Evolutionary conservation across 2,113 vertebrate genomes (phyloP).

Genomic region (Brachypteracias leptosomus): DNA sequence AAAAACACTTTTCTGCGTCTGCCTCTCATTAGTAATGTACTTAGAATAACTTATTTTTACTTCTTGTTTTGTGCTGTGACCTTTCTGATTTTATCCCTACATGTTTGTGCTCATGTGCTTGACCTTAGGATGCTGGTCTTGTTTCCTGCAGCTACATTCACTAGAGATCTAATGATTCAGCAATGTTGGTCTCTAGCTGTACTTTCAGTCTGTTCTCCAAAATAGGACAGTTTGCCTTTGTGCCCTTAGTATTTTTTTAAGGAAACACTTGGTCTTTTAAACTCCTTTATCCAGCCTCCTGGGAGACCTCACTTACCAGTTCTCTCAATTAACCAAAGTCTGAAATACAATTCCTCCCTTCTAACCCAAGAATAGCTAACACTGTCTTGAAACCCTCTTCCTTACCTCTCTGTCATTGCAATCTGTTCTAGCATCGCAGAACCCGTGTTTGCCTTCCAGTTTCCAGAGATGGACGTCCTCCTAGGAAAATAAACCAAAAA

Average conservation of each 20-base stretch:
- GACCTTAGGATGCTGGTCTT: not conserved
- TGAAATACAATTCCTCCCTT: constrained; percentile 14
- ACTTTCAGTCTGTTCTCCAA: constrained; percentile 47
- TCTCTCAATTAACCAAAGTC: not conserved
- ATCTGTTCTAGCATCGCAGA: constrained; percentile 98
- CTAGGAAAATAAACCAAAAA: constrained; percentile 74
- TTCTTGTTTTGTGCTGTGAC: constrained; percentile 39
- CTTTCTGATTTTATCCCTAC: constrained; percentile 49
- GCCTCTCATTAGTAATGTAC: not conserved
- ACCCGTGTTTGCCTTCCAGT: constrained; percentile 98
- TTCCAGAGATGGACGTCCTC: constrained; percentile 97
- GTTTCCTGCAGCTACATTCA: constrained; percentile 38
- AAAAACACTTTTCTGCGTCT: not conserved
- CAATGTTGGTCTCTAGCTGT: constrained; percentile 21
- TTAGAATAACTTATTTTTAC: constrained; percentile 50
- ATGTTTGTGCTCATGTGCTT: constrained; percentile 25
- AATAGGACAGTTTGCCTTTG: constrained; percentile 55
- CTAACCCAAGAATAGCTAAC: constrained; percentile 10
- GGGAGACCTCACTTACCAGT: not conserved
- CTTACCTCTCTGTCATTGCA: constrained; percentile 97
- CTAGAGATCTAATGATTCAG: constrained; percentile 22
- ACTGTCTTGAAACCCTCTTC: not conserved
- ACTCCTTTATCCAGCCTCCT: constrained; percentile 4
- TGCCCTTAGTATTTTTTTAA: constrained; percentile 5
- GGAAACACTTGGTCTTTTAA: not conserved